Conservation (phyloP, 2,113 vertebrate species). For the Butorides virescens region DNA sequence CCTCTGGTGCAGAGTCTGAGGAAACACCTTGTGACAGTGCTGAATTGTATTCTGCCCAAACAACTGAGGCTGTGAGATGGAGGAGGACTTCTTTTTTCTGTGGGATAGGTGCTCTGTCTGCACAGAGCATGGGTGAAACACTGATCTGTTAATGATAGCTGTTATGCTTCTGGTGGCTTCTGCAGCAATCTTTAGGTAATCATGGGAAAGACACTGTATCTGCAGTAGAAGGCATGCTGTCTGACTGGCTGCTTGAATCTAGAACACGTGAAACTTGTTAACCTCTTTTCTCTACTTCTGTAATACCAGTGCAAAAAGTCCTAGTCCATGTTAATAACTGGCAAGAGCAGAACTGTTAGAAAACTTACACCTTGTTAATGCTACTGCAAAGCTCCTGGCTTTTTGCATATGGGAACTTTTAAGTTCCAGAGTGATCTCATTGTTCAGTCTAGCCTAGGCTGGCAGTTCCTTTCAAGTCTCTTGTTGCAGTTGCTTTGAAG, state of each 20-base stretch:
- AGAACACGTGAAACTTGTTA: neutral
- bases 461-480: neutral
- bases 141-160: neutral
- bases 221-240: neutral
- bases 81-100: neutral
- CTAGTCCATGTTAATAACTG: neutral
- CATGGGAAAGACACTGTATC: neutral
- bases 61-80: neutral
- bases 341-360: neutral
- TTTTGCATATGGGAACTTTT: no score
- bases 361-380: neutral
- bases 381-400: neutral
- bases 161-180: neutral
- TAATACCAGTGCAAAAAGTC: neutral
- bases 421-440: neutral
- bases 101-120: neutral
- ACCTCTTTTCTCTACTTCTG: neutral
- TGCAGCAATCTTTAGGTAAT: neutral
- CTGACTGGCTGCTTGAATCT: neutral
- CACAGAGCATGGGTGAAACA: neutral
- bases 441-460: neutral
- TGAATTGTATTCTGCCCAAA: neutral
- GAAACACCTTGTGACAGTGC: rapidly evolving
- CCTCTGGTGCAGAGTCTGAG: neutral
- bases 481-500: neutral